Evolutionary conservation across 2,797 vertebrate genomes (phyloP).

Genomic region (Peromyscus melanophrys): DNA sequence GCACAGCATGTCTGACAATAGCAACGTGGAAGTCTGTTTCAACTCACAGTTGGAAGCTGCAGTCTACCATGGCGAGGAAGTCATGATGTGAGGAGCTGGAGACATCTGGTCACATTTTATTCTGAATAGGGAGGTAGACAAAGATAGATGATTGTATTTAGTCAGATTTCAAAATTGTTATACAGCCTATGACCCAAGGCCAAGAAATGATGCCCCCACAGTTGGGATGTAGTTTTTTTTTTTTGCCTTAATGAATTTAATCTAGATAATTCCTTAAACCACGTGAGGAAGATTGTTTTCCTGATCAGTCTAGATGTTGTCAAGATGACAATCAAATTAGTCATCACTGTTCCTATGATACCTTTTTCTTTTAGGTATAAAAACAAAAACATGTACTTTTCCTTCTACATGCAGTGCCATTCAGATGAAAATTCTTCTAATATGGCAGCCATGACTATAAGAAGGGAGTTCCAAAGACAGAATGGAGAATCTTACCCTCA

Average conservation of each 20-base stretch:
- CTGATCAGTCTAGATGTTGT: neutral
- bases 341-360: neutral
- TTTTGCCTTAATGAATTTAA: neutral
- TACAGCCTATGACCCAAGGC: neutral
- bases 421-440: neutral
- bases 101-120: neutral
- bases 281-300: neutral
- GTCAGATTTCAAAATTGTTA: neutral
- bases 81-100: neutral
- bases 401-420: neutral
- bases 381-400: neutral
- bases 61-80: too few relatives aligned
- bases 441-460: neutral
- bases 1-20: neutral
- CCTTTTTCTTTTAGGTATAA: neutral
- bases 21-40: neutral
- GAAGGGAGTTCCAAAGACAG: neutral
- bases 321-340: neutral
- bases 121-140: neutral
- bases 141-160: neutral
- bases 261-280: neutral
- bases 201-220: neutral
- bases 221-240: neutral
- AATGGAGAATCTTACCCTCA: neutral
- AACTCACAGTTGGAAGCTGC: too few relatives aligned